Percentiles rank a stretch among this genome's conserved stretches.
Evolutionary conservation across 2,113 vertebrate genomes (phyloP).

Genomic region (Sceloporus undulatus): DNA sequence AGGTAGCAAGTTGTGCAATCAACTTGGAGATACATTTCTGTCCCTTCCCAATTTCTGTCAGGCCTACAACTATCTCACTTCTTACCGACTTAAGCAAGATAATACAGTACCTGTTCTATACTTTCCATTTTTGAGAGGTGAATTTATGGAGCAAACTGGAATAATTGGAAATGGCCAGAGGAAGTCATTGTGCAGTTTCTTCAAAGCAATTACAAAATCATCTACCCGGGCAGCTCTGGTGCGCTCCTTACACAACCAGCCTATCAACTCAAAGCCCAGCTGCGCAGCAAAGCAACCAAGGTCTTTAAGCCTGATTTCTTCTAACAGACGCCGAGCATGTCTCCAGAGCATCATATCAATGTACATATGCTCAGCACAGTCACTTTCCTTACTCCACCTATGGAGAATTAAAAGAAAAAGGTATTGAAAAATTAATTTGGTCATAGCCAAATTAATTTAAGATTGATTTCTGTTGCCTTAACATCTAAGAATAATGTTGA

Average conservation of each 20-base stretch:
- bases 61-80: neutral
- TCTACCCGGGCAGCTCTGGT: constrained; percentile 91
- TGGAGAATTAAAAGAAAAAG: neutral
- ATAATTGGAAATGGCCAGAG: constrained; percentile 96
- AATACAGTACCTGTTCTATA: constrained; percentile 85
- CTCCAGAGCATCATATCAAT: constrained; percentile 99
- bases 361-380: constrained; percentile 96
- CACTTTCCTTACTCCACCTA: constrained; percentile 86
- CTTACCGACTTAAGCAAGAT: neutral
- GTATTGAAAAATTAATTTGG: neutral
- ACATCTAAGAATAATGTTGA: neutral
- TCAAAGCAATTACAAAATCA: constrained; percentile 92
- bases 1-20: neutral
- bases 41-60: neutral
- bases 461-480: neutral
- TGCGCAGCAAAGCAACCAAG: constrained; percentile 96
- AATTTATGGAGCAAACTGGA: constrained; percentile 86
- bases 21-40: neutral
- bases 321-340: constrained; percentile 92
- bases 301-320: constrained; percentile 93
- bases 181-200: constrained; percentile 94
- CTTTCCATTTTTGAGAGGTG: constrained; percentile 93
- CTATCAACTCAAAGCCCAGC: constrained; percentile 95
- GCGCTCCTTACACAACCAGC: constrained; percentile 94
- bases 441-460: neutral